Conservation (phyloP, 1,140 invertebrate species). For the Eubasilissa regina region DNA sequence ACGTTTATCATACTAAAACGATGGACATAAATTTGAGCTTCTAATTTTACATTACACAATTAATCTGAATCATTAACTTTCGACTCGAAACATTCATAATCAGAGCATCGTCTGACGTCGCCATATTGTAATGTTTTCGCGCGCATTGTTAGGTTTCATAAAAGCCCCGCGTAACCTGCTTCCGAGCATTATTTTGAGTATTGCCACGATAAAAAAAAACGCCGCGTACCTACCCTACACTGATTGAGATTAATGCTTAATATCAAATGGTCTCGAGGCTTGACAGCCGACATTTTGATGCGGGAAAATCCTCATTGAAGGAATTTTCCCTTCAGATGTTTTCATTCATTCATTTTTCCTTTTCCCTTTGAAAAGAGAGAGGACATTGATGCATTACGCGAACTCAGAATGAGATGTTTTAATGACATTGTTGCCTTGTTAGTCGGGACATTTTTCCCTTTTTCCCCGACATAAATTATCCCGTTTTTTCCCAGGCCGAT, state of each 20-base stretch:
- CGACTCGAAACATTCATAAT: neutral
- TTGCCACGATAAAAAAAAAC: constrained; percentile 16
- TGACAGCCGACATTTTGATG: constrained; percentile 5
- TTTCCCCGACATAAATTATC: constrained; percentile 19
- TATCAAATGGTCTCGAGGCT: neutral
- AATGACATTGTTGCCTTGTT: constrained; percentile 33
- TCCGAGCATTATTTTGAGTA: too few species aligned
- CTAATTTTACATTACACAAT: too few species aligned
- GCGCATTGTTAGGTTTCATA: too few species aligned
- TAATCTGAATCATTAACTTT: neutral
- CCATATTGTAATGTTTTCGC: too few species aligned
- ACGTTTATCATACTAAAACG: too few species aligned
- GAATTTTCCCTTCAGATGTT: constrained; percentile 10
- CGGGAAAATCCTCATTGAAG: constrained; percentile 6
- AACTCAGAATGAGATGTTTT: constrained; percentile 23
- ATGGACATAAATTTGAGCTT: too few species aligned
- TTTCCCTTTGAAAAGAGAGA: constrained; percentile 17
- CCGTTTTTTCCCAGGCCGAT: constrained; percentile 3
- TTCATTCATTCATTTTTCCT: constrained; percentile 13
- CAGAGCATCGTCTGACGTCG: too few species aligned
- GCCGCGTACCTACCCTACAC: neutral
- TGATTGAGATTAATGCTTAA: constrained; percentile 17
- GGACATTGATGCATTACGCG: constrained; percentile 36
- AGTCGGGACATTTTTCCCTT: constrained; percentile 20
- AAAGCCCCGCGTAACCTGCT: too few species aligned